A percentile compares a stretch with the other conserved stretches of the same genome.
Evolutionary conservation across 2,113 vertebrate genomes (phyloP).

Genomic region (Nycticryphes semicollaris): DNA sequence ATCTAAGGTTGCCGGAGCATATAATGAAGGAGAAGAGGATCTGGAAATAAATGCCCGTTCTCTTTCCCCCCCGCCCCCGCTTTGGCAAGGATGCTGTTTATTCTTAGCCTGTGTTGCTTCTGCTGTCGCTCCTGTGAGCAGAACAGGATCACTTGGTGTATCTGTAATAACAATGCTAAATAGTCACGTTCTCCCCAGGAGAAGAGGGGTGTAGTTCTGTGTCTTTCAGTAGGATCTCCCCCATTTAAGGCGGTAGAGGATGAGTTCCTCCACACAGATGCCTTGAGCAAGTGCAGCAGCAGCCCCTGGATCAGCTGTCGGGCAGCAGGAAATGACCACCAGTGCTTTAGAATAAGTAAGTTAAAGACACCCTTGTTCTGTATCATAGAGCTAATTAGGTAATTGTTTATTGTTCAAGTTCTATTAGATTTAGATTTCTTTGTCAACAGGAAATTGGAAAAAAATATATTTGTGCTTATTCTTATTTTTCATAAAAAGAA

Average conservation of each 20-base stretch:
- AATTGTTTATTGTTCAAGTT: neutral
- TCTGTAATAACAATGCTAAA: neutral
- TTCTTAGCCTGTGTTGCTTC: conserved; percentile 17
- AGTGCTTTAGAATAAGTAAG: neutral
- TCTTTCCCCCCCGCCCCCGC: neutral
- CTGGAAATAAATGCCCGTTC: conserved; percentile 52
- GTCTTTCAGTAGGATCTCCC: neutral
- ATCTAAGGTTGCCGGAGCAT: conserved; percentile 45
- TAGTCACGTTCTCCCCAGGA: neutral
- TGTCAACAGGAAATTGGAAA: neutral
- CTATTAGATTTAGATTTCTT: neutral
- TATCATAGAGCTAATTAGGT: neutral
- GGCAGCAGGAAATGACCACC: conserved; percentile 22
- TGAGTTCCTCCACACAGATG: neutral
- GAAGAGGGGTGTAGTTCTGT: neutral
- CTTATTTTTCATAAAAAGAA: neutral
- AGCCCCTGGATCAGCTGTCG: neutral
- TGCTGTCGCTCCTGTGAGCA: neutral
- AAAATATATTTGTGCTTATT: neutral
- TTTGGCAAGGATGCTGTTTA: conserved; percentile 27
- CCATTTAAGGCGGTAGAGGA: neutral
- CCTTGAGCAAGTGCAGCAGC: neutral
- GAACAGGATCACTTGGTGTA: neutral
- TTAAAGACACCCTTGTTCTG: conserved; percentile 10
- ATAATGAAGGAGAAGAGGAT: conserved; percentile 36